A percentile compares a stretch with the other conserved stretches of the same genome.
Evolutionary conservation across 2,888 invertebrate genomes (phyloP).

Genomic region (Agriotes lineatus): DNA sequence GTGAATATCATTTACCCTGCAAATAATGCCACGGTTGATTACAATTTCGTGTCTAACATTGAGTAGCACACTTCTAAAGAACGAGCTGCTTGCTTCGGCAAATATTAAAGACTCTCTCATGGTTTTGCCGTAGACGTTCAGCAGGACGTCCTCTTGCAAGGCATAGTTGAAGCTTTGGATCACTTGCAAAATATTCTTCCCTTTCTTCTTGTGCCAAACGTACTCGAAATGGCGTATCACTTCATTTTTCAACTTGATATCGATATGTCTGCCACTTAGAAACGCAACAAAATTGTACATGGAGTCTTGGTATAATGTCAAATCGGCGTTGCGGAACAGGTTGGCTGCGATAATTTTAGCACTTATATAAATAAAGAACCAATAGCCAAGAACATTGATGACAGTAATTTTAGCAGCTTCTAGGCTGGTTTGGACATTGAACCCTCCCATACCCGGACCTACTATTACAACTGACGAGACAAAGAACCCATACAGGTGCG

Average conservation of each 20-base stretch:
- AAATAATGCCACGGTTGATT: slow-evolving; percentile 43
- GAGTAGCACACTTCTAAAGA: slow-evolving; percentile 43
- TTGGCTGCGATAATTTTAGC: slow-evolving; percentile 36
- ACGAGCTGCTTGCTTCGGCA: slow-evolving; percentile 34
- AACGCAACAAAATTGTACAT: slow-evolving; percentile 50
- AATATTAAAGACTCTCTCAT: slow-evolving; percentile 42
- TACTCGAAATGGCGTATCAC: slow-evolving; percentile 52
- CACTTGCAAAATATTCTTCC: slow-evolving; percentile 35
- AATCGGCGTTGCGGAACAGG: slow-evolving; percentile 39
- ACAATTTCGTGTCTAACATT: slow-evolving; percentile 36
- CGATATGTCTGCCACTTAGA: slow-evolving; percentile 47
- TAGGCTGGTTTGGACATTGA: neutral
- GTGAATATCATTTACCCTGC: slow-evolving; percentile 49
- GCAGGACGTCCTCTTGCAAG: slow-evolving; percentile 47
- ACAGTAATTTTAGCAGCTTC: neutral
- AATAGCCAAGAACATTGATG: neutral
- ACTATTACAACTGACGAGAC: slow-evolving; percentile 13
- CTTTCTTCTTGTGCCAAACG: slow-evolving; percentile 47
- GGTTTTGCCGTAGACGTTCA: slow-evolving; percentile 43
- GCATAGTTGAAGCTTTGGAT: slow-evolving; percentile 42
- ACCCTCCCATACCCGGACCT: slow-evolving; percentile 17
- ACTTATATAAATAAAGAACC: slow-evolving; percentile 31
- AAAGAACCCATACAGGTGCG: slow-evolving; percentile 19
- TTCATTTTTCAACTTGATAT: slow-evolving; percentile 45
- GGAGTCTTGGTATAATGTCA: slow-evolving; percentile 48